Base-by-base conservation (phyloP, 30 jellyfish, hydroid and myxozoan species). In the Aurelia sp. region DNA sequence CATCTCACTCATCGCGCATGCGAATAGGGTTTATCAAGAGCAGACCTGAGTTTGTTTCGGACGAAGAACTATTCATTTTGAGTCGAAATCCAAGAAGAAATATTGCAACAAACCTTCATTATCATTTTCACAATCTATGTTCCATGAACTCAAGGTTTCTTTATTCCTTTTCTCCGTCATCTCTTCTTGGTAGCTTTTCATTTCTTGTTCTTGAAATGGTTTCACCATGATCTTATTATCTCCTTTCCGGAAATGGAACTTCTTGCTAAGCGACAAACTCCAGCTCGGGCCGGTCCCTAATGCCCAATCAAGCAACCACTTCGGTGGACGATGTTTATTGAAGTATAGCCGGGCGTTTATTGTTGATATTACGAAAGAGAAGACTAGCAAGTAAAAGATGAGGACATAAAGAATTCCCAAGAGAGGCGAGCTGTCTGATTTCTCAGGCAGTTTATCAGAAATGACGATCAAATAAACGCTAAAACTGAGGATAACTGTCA, bases 391-490 rank as follows among this genome's bases (percentile, higher is more conserved):
- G 78, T 84, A 91, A 48, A 91, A 85, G 27, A 82, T 62, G 74
- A 66, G 48, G 23, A 86, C 88, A 81, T 74, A 92, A 35, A 90
- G 79, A 30, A 86, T 67, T 17, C 98, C 98, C 27, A 92, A 82
- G 62, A 92, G 86, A 8, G 98, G 96, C 5, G 80, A 64, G 78
- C 62, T 69, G 81, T 92, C 96, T 6, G 98, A 92, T 63, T 79
- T 85, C 60, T 92, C 98, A 20, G 98, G 98, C 33, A 92, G 87
- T 53, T 75, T 80, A 47, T 86, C 96, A 22, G 98, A 72, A 41
- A 92, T 86, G 81, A 92, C 98, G 62, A 92, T 63, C 21, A 92
- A 90, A 62, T 92, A 92, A 18, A 92, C 98, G 53, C 94, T 92
- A 74, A 92, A 66, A 57, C 94, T 92, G 84, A 92, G 95, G n/a